Evolutionary conservation across 2,797 vertebrate genomes (phyloP).

Genomic region (Valencia hispanica): DNA sequence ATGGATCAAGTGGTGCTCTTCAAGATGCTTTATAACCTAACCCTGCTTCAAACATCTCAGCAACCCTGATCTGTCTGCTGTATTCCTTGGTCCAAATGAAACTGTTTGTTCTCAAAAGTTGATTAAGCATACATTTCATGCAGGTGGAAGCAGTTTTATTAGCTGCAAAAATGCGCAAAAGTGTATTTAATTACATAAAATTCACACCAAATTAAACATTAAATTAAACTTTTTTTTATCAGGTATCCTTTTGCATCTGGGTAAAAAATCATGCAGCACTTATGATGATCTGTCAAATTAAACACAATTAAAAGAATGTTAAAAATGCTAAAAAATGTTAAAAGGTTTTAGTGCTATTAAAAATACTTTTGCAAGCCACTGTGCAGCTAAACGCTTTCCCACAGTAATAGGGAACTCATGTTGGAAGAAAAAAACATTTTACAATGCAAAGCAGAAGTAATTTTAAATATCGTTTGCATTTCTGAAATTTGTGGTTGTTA

Average conservation of each 20-base stretch:
- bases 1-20: no score
- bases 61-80: no score
- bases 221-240: not conserved
- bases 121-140: not conserved
- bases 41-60: no score
- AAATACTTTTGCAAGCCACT: not conserved
- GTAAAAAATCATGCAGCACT: no score
- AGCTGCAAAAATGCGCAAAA: not conserved
- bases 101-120: not conserved
- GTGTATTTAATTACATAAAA: no score
- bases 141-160: not conserved
- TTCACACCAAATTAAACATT: not conserved
- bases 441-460: not conserved
- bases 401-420: not conserved
- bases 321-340: not conserved
- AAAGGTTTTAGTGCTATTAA: not conserved
- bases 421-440: not conserved
- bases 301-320: not conserved
- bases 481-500: not conserved
- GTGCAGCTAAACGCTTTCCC: not conserved
- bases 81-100: not conserved
- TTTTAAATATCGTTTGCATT: not conserved
- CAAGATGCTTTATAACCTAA: no score
- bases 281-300: not conserved
- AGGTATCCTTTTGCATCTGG: not conserved